Conservation (phyloP, 2,113 vertebrate genomes). For the Otus sunia region DNA sequence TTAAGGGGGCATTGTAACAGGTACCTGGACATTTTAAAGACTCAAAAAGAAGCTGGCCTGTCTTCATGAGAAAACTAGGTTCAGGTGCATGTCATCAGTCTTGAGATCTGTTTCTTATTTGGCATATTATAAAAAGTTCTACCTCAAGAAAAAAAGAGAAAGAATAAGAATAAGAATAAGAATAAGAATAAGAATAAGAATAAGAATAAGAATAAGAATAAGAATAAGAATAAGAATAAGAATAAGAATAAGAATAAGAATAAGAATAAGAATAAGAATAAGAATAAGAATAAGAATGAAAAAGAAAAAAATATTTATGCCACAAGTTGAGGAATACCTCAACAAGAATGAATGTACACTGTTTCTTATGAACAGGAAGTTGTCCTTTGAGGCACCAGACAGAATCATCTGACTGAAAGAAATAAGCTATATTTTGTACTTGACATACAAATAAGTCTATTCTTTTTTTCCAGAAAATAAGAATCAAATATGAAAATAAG, state of each 20-base stretch:
- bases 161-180: neutral
- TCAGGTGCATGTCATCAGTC: neutral
- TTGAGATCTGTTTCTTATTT: neutral
- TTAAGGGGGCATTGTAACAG: neutral
- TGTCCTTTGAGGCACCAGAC: neutral
- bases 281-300: neutral
- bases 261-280: no score
- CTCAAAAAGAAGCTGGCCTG: neutral
- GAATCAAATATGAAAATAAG: neutral
- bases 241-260: no score
- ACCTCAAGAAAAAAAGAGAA: neutral
- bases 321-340: neutral
- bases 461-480: neutral
- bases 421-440: neutral
- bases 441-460: neutral
- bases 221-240: no score
- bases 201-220: no score
- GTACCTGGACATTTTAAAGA: neutral
- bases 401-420: neutral
- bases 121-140: neutral
- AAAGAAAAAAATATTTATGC: neutral
- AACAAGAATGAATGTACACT: neutral
- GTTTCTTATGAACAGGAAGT: neutral
- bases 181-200: neutral
- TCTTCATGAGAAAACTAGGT: neutral